Percentiles rank a stretch among this genome's conserved stretches.
These are phyloP conservation scores for Mycalesis mineus DNA, from an alignment of 2,888 invertebrate species.

Conservation along the genomic window DNA sequence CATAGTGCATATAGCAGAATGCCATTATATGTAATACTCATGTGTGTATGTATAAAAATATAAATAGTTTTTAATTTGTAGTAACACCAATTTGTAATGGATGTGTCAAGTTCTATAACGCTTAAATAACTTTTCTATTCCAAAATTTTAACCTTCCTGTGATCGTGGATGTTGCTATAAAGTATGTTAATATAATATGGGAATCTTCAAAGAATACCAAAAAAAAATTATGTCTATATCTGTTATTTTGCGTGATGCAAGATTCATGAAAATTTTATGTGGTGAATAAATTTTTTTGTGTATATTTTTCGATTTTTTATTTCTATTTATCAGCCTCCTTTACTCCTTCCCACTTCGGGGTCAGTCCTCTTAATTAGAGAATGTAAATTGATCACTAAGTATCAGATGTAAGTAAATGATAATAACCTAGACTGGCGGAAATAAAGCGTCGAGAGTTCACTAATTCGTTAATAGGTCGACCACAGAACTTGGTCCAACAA, in stretches of 20 bases:
- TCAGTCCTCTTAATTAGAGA: no score
- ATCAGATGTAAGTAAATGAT: no score
- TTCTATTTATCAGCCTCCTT: not conserved
- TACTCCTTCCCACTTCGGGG: no score
- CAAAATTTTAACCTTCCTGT: constrained; percentile 74
- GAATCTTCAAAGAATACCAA: constrained; percentile 58
- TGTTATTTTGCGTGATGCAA: constrained; percentile 74
- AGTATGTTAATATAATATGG: constrained; percentile 63
- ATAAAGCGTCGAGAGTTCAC: no score
- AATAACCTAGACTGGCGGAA: no score
- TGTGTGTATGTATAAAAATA: constrained; percentile 34
- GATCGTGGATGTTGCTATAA: constrained; percentile 71
- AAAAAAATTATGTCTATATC: constrained; percentile 53
- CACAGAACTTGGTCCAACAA: no score
- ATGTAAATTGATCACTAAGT: no score
- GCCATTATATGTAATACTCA: constrained; percentile 53
- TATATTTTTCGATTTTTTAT: constrained; percentile 44
- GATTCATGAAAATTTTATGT: constrained; percentile 71
- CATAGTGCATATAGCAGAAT: constrained; percentile 21
- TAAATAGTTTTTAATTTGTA: constrained; percentile 58
- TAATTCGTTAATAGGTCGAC: no score
- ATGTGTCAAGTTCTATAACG: constrained; percentile 54
- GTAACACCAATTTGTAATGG: constrained; percentile 57
- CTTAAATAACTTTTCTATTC: constrained; percentile 71
- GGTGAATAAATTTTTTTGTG: constrained; percentile 77